These are phyloP conservation scores for Epizoanthus illoricatus DNA, from an alignment of 92 coral and sea anemone species.

Conservation along the genomic window DNA sequence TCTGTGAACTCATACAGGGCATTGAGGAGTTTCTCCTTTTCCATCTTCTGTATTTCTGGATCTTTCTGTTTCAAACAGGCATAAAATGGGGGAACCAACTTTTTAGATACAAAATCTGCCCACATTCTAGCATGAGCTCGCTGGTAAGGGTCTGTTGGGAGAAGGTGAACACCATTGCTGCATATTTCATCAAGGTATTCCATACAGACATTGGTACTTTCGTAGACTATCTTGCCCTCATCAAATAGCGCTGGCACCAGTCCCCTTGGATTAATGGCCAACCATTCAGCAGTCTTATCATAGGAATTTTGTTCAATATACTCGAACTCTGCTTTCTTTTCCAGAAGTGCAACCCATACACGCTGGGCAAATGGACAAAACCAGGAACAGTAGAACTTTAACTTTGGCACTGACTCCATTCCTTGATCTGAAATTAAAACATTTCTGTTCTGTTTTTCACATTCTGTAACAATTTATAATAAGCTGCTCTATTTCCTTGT, in stretches of 20 bases:
- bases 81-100: constrained; percentile 61
- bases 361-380: constrained; percentile 86
- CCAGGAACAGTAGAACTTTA: constrained; percentile 72
- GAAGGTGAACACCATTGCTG: constrained; percentile 44
- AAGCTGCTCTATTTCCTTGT: too few relatives aligned
- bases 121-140: constrained; percentile 80
- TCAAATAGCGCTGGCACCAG: constrained; percentile 65
- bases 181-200: constrained; percentile 77
- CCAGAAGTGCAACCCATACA: constrained; percentile 74
- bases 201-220: constrained; percentile 70
- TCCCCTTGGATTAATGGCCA: constrained; percentile 16
- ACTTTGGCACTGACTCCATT: background rate
- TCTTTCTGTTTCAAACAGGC: constrained; percentile 55
- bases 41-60: constrained; percentile 55
- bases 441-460: too few relatives aligned
- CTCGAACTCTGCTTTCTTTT: constrained; percentile 74
- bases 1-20: constrained; percentile 52
- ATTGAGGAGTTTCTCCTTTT: constrained; percentile 53
- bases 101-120: constrained; percentile 77
- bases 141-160: constrained; percentile 68
- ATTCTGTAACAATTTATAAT: too few relatives aligned
- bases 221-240: constrained; percentile 60
- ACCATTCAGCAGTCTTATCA: too few relatives aligned
- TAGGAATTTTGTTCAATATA: constrained; percentile 55
- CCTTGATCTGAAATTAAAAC: too few relatives aligned